Percentiles rank a stretch among this genome's conserved stretches.
Evolutionary conservation across 2,888 invertebrate genomes (phyloP).

Genomic region (Ophion slaviceki): DNA sequence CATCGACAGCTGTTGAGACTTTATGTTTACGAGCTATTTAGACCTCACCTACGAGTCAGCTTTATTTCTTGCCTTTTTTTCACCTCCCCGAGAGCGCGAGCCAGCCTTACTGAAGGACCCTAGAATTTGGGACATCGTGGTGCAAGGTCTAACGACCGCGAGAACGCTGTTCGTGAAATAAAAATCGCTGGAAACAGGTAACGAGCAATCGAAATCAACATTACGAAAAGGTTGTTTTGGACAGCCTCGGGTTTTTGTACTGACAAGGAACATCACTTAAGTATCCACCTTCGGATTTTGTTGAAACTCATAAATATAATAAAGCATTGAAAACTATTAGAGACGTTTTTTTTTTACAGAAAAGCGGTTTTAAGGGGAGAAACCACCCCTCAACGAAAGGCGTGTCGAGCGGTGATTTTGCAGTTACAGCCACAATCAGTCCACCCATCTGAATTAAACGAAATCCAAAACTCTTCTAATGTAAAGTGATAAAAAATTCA

Average conservation of each 20-base stretch:
- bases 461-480: too few species aligned
- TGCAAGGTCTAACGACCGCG: conserved; percentile 18
- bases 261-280: neutral
- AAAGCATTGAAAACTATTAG: too few species aligned
- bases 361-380: too few species aligned
- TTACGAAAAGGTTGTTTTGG: neutral
- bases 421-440: too few species aligned
- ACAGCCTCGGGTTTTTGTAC: neutral
- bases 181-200: conserved; percentile 18
- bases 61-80: conserved; percentile 72
- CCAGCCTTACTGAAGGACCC: conserved; percentile 32
- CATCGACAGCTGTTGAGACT: conserved; percentile 81
- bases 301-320: too few species aligned
- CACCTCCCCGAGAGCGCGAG: conserved; percentile 11
- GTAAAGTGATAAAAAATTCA: too few species aligned
- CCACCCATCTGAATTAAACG: too few species aligned
- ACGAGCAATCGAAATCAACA: conserved; percentile 11
- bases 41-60: conserved; percentile 77
- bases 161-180: conserved; percentile 15
- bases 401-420: too few species aligned
- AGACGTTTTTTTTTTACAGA: too few species aligned
- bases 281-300: too few species aligned
- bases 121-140: conserved; percentile 19
- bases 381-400: too few species aligned
- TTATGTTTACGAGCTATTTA: conserved; percentile 80